These are phyloP conservation scores for Bubo blakistoni DNA, from an alignment of 2,113 vertebrate species.

Conservation along the genomic window DNA sequence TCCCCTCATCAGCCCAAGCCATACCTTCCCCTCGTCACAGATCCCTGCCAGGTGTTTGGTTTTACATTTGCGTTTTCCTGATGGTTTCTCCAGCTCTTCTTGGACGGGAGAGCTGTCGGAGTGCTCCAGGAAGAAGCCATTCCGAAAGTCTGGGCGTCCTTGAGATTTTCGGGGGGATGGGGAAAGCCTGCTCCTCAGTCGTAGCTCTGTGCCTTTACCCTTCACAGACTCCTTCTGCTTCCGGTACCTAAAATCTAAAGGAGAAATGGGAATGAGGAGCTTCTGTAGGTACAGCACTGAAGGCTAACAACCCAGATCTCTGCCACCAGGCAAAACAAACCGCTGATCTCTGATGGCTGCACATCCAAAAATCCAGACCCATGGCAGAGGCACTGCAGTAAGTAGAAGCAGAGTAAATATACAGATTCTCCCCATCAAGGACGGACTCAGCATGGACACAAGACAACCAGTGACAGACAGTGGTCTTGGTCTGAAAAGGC, in stretches of 20 bases:
- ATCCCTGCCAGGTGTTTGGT: constrained; percentile 89
- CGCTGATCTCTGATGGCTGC: background rate
- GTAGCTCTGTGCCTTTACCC: constrained; percentile 56
- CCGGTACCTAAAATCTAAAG: constrained; percentile 70
- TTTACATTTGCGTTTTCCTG: constrained; percentile 98
- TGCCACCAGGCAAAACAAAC: background rate
- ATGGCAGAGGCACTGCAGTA: background rate
- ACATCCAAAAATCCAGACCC: background rate
- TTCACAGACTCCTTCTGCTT: constrained; percentile 73
- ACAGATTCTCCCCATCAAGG: background rate
- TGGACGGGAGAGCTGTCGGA: constrained; percentile 67
- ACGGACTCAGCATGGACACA: background rate
- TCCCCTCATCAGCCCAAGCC: constrained; percentile 62
- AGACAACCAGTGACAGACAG: background rate
- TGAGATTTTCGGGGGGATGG: constrained; percentile 65
- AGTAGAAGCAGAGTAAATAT: background rate
- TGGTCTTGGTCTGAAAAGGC: background rate
- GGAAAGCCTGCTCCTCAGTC: constrained; percentile 71
- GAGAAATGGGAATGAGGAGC: background rate
- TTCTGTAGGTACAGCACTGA: background rate
- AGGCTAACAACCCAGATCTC: background rate
- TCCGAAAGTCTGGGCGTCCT: constrained; percentile 70
- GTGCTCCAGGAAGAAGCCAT: constrained; percentile 74
- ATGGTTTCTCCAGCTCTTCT: constrained; percentile 86
- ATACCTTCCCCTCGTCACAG: constrained; percentile 86